Percentiles rank a stretch among this genome's conserved stretches.
Evolutionary conservation across 2,888 invertebrate species (phyloP).

Genomic region (Himalopsyche kuldschensis): DNA sequence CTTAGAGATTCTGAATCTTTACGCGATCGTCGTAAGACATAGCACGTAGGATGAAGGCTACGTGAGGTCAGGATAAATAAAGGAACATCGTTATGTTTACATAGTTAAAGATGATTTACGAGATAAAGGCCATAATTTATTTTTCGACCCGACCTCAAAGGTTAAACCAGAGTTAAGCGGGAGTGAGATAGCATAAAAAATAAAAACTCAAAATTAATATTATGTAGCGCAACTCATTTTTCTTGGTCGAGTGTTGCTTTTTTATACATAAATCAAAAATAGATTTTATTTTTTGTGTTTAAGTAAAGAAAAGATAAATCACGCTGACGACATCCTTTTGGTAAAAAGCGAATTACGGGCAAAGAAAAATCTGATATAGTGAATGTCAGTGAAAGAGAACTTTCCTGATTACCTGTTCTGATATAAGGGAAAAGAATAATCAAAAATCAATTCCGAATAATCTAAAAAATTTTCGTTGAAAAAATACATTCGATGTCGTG

Average conservation of each 20-base stretch:
- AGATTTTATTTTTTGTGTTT: not conserved
- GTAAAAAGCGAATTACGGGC: not conserved
- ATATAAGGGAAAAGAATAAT: not conserved
- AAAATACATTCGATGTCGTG: no score
- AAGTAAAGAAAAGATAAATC: not conserved
- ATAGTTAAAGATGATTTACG: not conserved
- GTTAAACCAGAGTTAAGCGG: not conserved
- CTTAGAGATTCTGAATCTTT: not conserved
- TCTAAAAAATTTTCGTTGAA: no score
- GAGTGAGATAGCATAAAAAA: not conserved
- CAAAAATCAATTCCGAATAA: not conserved
- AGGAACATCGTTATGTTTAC: not conserved
- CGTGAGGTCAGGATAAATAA: not conserved
- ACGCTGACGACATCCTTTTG: not conserved
- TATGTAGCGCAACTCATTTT: not conserved
- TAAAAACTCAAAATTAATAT: not conserved
- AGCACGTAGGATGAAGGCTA: not conserved
- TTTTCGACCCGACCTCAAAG: not conserved
- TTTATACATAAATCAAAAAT: not conserved
- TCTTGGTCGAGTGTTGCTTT: not conserved
- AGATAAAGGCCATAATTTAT: not conserved
- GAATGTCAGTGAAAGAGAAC: not conserved
- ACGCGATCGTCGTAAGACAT: not conserved
- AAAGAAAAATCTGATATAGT: not conserved
- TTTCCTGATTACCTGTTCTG: not conserved